These are phyloP conservation scores for Sebastes reedi DNA, from an alignment of 2,797 vertebrate species.

Conservation along the genomic window DNA sequence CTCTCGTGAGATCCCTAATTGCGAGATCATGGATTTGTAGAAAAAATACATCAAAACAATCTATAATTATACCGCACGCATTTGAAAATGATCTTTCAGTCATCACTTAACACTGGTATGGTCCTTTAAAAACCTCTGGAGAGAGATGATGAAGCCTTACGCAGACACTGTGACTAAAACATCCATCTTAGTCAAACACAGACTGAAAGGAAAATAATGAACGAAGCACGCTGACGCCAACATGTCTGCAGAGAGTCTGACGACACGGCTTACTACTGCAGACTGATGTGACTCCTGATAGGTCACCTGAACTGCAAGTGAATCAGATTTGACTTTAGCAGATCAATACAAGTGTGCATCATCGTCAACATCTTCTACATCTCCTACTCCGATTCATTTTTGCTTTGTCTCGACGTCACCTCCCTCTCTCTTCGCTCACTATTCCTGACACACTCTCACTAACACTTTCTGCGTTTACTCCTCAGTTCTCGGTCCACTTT, in stretches of 20 bases:
- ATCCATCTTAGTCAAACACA: not conserved
- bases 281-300: not conserved
- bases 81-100: not conserved
- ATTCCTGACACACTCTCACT: not conserved
- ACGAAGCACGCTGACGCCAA: not conserved
- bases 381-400: not conserved
- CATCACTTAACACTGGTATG: not conserved
- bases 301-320: not conserved
- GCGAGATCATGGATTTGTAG: not conserved
- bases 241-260: not conserved
- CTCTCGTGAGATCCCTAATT: no score
- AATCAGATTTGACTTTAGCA: not conserved
- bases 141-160: not conserved
- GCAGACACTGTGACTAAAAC: not conserved
- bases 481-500: not conserved
- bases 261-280: not conserved
- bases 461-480: not conserved
- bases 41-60: not conserved
- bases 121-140: not conserved
- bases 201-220: not conserved
- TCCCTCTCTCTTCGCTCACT: not conserved
- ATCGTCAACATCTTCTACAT: not conserved
- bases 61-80: not conserved
- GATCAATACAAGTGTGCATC: slow-evolving; percentile 1
- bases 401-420: not conserved